Conservation (phyloP, 2,113 vertebrate species). For the Echinops telfairi region DNA sequence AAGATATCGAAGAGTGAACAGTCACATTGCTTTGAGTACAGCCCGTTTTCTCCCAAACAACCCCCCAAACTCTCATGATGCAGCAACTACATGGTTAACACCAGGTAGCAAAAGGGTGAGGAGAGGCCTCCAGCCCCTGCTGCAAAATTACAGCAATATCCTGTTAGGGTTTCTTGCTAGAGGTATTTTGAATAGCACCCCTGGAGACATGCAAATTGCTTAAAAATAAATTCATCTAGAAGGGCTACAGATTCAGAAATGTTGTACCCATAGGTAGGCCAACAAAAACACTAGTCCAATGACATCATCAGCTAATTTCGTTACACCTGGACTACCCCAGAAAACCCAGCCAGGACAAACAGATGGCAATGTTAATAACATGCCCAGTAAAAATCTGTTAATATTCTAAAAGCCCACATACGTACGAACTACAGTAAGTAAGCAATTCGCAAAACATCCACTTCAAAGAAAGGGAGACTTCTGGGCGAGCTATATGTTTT, state of each 20-base stretch:
- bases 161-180: not conserved
- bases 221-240: not conserved
- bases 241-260: not conserved
- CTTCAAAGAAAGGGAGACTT: not conserved
- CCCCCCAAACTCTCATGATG: no score
- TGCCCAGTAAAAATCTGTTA: constrained; percentile 9
- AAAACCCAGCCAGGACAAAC: no score
- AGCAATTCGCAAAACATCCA: no score
- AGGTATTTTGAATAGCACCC: not conserved
- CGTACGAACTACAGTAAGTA: not conserved
- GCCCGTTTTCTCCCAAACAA: no score
- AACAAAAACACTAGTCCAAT: not conserved
- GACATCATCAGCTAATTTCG: no score
- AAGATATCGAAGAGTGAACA: not conserved
- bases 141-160: not conserved
- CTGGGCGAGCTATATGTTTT: not conserved
- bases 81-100: not conserved
- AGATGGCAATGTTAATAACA: not conserved
- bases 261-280: not conserved
- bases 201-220: not conserved
- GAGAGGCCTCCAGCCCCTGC: not conserved
- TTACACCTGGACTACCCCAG: no score
- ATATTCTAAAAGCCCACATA: constrained; percentile 1
- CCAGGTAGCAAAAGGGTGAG: not conserved
- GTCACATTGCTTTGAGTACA: not conserved